Base-by-base conservation (phyloP, 2,888 invertebrate species). In the Cephus pygmeus region DNA sequence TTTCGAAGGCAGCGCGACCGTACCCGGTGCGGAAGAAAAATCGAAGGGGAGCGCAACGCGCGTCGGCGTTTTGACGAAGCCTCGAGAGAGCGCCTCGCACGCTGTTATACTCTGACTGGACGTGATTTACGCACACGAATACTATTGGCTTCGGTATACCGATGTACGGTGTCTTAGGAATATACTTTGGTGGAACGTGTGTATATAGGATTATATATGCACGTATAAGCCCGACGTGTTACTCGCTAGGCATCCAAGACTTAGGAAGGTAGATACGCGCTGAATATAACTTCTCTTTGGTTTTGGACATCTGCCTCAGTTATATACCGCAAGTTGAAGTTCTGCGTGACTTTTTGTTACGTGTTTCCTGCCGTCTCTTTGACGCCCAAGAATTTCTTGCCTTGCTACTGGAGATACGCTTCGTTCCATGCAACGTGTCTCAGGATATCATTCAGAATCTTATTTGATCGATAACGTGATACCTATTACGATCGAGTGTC, bases 341-440 rank as follows among this genome's bases (percentile, higher is more conserved):
- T 71, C 34, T 71, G 71, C 34, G 1, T 31, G 71, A 71, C 31
- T 31, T 84, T 84, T 82, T 82, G 79, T 79, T 69, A 76, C 73
- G 69, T 76, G 68, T 82, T 84, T 85, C 83, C 83, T 81, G 79
- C 78, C 77, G 73, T 74, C n/a, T 35, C 73, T 76, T 79, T 74
- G 34, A 40, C 35, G 56, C 73, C 74, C 74, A 56, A 56, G 56
- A 56, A 56, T 23, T 56, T 56, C 56, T 23, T 6, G 56, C 9
- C 0, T 9, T 23, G 23, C 23, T 56, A 56, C 56, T 9, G 23
- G 23, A 9, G 9, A 56, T 56, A 56, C 56, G 56, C 23, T 23
- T 56, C 23, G 71, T 11, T 71, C 34, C 23, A 11, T 71, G 11
- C 31, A 33, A 23, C 12, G 12, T 71, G 34, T 34, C 30, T 4